Evolutionary conservation across 2,797 vertebrate genomes (phyloP).

Genomic region (Leuciscus waleckii): DNA sequence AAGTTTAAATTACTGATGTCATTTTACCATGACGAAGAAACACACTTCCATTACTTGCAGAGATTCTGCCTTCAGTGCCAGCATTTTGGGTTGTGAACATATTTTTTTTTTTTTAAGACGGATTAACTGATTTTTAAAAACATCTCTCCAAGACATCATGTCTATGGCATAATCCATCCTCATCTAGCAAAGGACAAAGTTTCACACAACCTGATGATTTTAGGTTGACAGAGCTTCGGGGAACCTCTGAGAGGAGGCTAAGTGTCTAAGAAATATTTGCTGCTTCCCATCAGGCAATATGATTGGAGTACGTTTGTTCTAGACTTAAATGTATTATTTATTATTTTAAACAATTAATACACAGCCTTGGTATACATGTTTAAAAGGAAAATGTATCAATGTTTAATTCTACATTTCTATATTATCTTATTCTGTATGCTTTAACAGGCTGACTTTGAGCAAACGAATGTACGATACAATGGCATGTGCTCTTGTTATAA

Average conservation of each 20-base stretch:
- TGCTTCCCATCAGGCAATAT: conserved; percentile 31
- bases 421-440: conserved; percentile 26
- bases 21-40: conserved; percentile 36
- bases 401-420: conserved; percentile 39
- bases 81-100: neutral
- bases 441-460: conserved; percentile 39
- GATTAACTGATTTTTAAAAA: conserved; percentile 47
- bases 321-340: conserved; percentile 58
- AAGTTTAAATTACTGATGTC: conserved; percentile 9
- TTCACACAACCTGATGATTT: conserved; percentile 15
- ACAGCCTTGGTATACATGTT: conserved; percentile 35
- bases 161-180: conserved; percentile 37
- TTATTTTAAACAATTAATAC: conserved; percentile 58
- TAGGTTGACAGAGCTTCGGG: conserved; percentile 14
- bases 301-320: conserved; percentile 23
- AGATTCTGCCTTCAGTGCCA: conserved; percentile 37
- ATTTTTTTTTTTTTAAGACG: neutral
- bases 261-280: conserved; percentile 31
- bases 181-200: conserved; percentile 29
- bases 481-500: conserved; percentile 42
- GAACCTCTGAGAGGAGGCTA: neutral
- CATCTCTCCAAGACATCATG: conserved; percentile 38
- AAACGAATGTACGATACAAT: conserved; percentile 54
- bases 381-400: conserved; percentile 8
- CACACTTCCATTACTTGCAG: conserved; percentile 17